Percentiles rank a stretch among this genome's conserved stretches.
Conservation (phyloP, 2,113 vertebrate species). For the Choloepus hoffmanni region DNA sequence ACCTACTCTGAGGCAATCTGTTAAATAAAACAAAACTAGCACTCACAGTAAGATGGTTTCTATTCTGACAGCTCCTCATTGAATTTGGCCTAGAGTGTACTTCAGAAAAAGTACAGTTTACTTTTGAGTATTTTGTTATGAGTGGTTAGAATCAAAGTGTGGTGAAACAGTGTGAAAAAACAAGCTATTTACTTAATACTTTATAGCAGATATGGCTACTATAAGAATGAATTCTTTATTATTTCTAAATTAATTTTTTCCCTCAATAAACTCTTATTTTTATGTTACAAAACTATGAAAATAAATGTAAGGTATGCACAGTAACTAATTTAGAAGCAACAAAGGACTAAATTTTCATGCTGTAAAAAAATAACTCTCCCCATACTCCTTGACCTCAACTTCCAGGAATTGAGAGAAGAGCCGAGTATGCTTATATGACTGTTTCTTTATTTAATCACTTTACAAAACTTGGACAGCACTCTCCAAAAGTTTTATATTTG, state of each 20-base stretch:
- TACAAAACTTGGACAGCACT: not conserved
- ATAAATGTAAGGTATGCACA: conserved; percentile 3
- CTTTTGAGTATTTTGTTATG: not conserved
- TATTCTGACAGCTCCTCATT: not conserved
- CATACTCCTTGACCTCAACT: not conserved
- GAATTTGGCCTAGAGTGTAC: not conserved
- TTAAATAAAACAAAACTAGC: not conserved
- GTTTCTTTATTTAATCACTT: not conserved
- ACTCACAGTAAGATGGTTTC: not conserved
- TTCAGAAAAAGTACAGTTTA: not conserved
- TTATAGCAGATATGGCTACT: not conserved
- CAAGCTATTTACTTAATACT: not conserved
- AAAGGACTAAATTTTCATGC: not conserved
- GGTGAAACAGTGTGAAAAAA: not conserved
- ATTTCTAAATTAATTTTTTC: conserved; percentile 15
- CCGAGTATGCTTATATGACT: not conserved
- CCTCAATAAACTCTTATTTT: conserved; percentile 38
- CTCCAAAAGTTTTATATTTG: not conserved
- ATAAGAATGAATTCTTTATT: not conserved
- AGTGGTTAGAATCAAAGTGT: conserved; percentile 4
- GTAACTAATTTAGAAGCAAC: not conserved
- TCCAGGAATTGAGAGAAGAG: not conserved
- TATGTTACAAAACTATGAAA: not conserved
- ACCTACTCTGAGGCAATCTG: not conserved
- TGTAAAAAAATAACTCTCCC: not conserved